phyloP scores from a whole-genome alignment of 2,797 vertebrate genomes.

The Malacoctenus gilli region DNA sequence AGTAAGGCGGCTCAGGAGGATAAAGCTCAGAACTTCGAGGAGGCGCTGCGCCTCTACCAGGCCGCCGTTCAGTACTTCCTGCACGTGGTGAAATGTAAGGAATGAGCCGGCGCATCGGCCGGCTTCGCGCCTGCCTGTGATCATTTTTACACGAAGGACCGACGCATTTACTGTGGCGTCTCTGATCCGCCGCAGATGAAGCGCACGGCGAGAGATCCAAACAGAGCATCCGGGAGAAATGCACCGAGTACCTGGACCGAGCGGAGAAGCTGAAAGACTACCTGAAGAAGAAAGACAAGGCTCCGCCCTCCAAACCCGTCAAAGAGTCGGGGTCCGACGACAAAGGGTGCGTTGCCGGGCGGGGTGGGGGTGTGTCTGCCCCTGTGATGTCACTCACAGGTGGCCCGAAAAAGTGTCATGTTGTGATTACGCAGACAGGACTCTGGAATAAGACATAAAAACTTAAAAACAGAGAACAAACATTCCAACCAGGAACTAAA shows the following conservation, averaged over 20 bases:
- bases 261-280: slow-evolving; percentile 96
- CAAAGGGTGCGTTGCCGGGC: slow-evolving; percentile 88
- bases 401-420: slow-evolving; percentile 11
- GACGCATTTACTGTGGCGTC: no score
- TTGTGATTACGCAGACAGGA: no score
- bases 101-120: no score
- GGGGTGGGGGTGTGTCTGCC: slow-evolving; percentile 1
- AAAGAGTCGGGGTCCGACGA: slow-evolving; percentile 92
- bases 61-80: slow-evolving; percentile 96
- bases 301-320: slow-evolving; percentile 89
- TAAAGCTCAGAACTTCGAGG: slow-evolving; percentile 95
- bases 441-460: not conserved
- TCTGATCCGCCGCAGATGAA: slow-evolving; percentile 85
- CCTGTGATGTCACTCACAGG: slow-evolving; percentile 22
- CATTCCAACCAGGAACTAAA: no score
- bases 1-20: slow-evolving; percentile 96
- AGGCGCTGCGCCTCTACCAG: slow-evolving; percentile 93
- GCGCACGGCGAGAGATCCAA: slow-evolving; percentile 95
- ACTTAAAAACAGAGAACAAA: no score
- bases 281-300: slow-evolving; percentile 92
- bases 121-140: no score
- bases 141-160: no score
- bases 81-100: slow-evolving; percentile 96
- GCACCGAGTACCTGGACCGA: slow-evolving; percentile 93
- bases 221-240: slow-evolving; percentile 92